Evolutionary conservation across 2,888 invertebrate species (phyloP).

Genomic region (Noctua janthina): DNA sequence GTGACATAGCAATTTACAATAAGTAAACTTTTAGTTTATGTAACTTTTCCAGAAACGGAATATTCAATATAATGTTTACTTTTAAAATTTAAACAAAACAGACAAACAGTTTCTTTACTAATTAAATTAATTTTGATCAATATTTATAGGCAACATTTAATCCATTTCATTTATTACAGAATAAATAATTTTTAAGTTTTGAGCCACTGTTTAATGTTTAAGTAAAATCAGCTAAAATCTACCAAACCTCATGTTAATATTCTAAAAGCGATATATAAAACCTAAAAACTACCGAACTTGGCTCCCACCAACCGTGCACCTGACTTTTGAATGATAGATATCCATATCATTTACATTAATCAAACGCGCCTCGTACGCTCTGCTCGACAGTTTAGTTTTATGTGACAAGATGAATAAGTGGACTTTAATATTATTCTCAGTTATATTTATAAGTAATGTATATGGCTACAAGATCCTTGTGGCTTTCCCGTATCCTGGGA

Average conservation of each 20-base stretch:
- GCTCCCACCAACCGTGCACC: slow-evolving; percentile 2
- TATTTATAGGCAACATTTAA: neutral
- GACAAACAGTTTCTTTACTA: neutral
- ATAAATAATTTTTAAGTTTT: neutral
- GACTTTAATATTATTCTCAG: slow-evolving; percentile 39
- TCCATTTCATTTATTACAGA: neutral
- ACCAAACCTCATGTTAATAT: neutral
- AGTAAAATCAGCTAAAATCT: too few species aligned
- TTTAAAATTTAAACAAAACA: neutral
- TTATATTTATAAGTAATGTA: slow-evolving; percentile 52
- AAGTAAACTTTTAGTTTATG: neutral
- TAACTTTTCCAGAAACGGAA: neutral
- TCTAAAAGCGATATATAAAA: neutral
- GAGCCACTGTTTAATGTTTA: neutral
- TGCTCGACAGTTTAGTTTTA: neutral
- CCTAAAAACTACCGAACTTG: neutral
- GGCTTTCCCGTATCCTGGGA: slow-evolving; percentile 70
- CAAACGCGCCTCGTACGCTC: slow-evolving; percentile 1
- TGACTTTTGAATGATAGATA: neutral
- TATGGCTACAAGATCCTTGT: slow-evolving; percentile 70
- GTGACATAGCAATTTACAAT: neutral
- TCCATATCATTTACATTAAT: slow-evolving; percentile 30
- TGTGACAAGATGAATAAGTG: slow-evolving; percentile 52
- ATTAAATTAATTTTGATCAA: neutral
- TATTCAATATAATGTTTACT: neutral